Percentiles rank a stretch among this genome's conserved stretches.
Evolutionary conservation across 23 tunicate genomes (phyloP).

Genomic region (Oikopleura vanhoeffeni): DNA sequence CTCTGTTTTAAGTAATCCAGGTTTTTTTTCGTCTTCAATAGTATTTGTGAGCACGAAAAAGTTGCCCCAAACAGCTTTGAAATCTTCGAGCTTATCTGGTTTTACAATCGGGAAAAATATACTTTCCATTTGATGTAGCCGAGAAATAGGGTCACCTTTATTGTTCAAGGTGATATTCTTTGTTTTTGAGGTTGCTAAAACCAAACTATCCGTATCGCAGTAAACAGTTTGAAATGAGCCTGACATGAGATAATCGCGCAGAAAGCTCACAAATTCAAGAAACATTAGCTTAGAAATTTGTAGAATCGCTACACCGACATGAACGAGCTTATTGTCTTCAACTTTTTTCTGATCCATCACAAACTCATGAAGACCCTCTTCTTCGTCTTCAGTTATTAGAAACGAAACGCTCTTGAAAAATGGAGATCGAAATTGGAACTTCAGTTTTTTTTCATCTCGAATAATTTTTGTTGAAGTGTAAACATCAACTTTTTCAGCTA

Average conservation of each 20-base stretch:
- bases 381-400: background rate
- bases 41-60: background rate
- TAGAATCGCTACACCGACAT: background rate
- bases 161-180: background rate
- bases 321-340: background rate
- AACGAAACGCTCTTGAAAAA: background rate
- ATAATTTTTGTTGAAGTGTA: background rate
- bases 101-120: background rate
- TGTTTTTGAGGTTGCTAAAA: background rate
- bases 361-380: background rate
- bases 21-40: background rate
- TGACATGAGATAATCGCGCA: background rate
- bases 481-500: background rate
- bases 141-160: background rate
- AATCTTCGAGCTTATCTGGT: background rate
- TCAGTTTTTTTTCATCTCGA: background rate
- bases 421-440: background rate
- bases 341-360: background rate
- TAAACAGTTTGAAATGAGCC: background rate
- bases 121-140: background rate
- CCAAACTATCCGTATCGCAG: background rate
- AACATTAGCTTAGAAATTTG: background rate
- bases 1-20: background rate
- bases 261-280: background rate
- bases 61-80: background rate